A percentile compares a stretch with the other conserved stretches of the same genome.
Conservation (phyloP, 1,140 invertebrate species). For the Gryon sp. region DNA sequence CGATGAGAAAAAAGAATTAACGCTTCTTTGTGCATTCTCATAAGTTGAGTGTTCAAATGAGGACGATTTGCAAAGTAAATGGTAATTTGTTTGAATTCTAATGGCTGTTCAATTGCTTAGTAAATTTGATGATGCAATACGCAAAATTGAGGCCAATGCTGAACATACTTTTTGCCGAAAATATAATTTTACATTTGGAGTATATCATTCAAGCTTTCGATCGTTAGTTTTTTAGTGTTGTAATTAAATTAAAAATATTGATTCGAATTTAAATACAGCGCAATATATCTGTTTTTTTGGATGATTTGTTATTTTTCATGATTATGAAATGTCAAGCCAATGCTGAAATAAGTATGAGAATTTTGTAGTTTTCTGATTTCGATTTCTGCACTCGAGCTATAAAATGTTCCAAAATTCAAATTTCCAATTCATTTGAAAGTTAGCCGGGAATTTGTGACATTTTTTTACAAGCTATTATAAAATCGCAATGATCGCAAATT, state of each 20-base stretch:
- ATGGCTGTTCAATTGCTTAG: neutral
- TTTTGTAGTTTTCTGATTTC: slow-evolving; percentile 18
- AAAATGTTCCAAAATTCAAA: slow-evolving; percentile 47
- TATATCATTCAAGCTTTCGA: too few relatives aligned
- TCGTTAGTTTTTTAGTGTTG: too few relatives aligned
- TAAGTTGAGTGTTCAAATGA: slow-evolving; percentile 25
- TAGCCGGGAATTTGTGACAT: slow-evolving; percentile 39
- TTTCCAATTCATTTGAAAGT: slow-evolving; percentile 49
- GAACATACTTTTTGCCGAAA: too few relatives aligned
- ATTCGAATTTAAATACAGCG: too few relatives aligned
- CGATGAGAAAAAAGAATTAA: slow-evolving; percentile 2
- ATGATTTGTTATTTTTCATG: too few relatives aligned
- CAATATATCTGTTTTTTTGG: too few relatives aligned
- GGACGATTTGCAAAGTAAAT: slow-evolving; percentile 22
- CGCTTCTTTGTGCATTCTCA: slow-evolving; percentile 33
- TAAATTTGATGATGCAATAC: neutral
- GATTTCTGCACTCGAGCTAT: slow-evolving; percentile 31
- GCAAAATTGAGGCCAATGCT: too few relatives aligned
- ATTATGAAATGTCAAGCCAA: too few relatives aligned
- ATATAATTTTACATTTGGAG: too few relatives aligned
- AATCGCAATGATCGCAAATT: too few relatives aligned
- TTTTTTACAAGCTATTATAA: too few relatives aligned
- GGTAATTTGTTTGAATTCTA: slow-evolving; percentile 25
- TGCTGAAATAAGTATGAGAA: slow-evolving; percentile 18
- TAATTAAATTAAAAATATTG: too few relatives aligned